phyloP scores from a whole-genome alignment of 1,140 invertebrate genomes.

The Metopolophium dirhodum region DNA sequence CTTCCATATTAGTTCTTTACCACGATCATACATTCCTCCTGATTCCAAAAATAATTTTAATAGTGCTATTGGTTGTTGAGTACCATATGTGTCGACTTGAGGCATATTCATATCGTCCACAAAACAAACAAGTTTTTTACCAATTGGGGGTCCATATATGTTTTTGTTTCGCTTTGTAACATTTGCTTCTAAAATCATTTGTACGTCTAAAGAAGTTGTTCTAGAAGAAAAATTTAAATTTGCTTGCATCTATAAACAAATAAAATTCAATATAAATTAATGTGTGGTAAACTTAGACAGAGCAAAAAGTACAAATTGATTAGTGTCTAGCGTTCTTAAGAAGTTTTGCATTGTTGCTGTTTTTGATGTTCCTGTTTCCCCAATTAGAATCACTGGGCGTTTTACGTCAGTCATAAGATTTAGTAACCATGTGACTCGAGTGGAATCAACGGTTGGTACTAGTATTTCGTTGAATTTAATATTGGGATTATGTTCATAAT shows the following conservation, averaged over 20 bases:
- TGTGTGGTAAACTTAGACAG: neutral
- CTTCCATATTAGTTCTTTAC: constrained; percentile 90
- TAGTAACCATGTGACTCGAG: constrained; percentile 79
- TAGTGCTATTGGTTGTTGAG: constrained; percentile 89
- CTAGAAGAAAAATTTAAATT: constrained; percentile 90
- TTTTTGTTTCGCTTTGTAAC: constrained; percentile 90
- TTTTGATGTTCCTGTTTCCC: constrained; percentile 90
- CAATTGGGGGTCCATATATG: constrained; percentile 81
- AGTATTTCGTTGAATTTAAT: constrained; percentile 80
- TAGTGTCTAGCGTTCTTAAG: constrained; percentile 72
- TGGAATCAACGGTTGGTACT: constrained; percentile 87
- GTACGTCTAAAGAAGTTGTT: constrained; percentile 87
- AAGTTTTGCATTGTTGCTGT: constrained; percentile 86
- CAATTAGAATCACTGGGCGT: constrained; percentile 81
- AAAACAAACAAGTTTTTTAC: constrained; percentile 86
- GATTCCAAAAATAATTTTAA: constrained; percentile 85
- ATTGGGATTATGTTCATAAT: constrained; percentile 74
- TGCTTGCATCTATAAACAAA: constrained; percentile 68
- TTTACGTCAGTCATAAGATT: constrained; percentile 65
- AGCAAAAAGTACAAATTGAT: constrained; percentile 70
- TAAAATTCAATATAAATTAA: neutral
- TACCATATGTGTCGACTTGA: constrained; percentile 83
- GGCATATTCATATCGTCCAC: constrained; percentile 96
- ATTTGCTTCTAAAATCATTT: constrained; percentile 82
- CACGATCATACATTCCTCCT: constrained; percentile 85